These are phyloP conservation scores for Platanista minor DNA, from an alignment of 2,113 vertebrate species.

Conservation along the genomic window DNA sequence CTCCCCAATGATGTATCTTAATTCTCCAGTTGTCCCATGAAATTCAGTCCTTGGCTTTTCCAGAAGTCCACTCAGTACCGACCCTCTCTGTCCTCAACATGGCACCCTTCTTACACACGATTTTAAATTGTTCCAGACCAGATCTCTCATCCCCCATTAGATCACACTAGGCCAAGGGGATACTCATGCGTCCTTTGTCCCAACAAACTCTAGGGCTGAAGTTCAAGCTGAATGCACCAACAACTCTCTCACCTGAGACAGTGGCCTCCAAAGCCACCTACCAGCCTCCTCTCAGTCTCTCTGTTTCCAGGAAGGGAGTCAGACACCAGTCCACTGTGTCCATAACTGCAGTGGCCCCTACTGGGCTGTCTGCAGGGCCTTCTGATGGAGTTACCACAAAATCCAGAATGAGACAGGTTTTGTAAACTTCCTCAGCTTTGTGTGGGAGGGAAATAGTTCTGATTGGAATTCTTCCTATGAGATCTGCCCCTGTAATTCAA, in stretches of 20 bases:
- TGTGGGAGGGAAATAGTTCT: background rate
- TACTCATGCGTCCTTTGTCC: background rate
- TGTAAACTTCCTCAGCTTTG: background rate
- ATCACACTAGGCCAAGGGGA: background rate
- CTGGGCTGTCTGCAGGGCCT: fast-evolving
- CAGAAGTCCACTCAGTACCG: background rate
- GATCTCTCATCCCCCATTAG: background rate
- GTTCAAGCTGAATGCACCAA: background rate
- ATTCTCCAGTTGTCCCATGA: background rate
- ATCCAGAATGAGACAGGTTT: background rate
- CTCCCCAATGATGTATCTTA: fast-evolving
- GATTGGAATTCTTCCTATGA: background rate
- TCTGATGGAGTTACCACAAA: background rate
- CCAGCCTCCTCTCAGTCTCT: background rate
- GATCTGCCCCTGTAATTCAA: background rate
- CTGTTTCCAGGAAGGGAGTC: background rate
- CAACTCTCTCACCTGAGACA: background rate
- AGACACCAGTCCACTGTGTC: background rate
- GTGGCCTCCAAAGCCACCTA: background rate
- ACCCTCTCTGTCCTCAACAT: background rate
- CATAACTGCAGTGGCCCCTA: no score
- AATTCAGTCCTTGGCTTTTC: background rate
- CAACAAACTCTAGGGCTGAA: background rate
- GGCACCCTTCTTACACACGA: background rate
- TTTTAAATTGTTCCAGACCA: background rate